A percentile compares a stretch with the other conserved stretches of the same genome.
Evolutionary conservation across 2,797 vertebrate species (phyloP).

Genomic region (Sylvilagus floridanus): DNA sequence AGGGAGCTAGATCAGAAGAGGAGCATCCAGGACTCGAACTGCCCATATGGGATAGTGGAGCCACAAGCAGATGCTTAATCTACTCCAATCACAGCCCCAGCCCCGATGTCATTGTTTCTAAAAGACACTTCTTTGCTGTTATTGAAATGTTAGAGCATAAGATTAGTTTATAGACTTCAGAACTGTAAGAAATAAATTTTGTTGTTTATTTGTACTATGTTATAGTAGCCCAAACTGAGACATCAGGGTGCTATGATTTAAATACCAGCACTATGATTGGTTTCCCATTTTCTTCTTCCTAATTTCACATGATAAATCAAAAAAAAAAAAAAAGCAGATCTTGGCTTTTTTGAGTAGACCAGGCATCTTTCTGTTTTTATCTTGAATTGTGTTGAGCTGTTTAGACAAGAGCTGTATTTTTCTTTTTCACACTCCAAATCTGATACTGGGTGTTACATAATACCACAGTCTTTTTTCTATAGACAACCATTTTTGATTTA

Average conservation of each 20-base stretch:
- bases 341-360: neutral
- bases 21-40: too few relatives aligned
- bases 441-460: neutral
- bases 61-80: too few relatives aligned
- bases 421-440: neutral
- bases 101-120: neutral
- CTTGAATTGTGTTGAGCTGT: constrained; percentile 13
- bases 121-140: constrained; percentile 36
- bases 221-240: neutral
- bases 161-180: neutral
- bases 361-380: neutral
- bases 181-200: neutral
- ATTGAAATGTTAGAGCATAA: neutral
- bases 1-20: too few relatives aligned
- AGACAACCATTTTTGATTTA: neutral
- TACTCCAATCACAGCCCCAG: too few relatives aligned
- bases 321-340: neutral
- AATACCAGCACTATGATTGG: neutral
- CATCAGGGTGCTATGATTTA: neutral
- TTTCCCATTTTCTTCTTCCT: neutral
- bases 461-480: constrained; percentile 27
- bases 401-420: neutral
- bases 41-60: too few relatives aligned
- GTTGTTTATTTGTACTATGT: neutral
- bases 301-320: neutral